Percentiles rank a stretch among this genome's conserved stretches.
These are phyloP conservation scores for Noctua fimbriata DNA, from an alignment of 2,888 invertebrate species.

Conservation along the genomic window DNA sequence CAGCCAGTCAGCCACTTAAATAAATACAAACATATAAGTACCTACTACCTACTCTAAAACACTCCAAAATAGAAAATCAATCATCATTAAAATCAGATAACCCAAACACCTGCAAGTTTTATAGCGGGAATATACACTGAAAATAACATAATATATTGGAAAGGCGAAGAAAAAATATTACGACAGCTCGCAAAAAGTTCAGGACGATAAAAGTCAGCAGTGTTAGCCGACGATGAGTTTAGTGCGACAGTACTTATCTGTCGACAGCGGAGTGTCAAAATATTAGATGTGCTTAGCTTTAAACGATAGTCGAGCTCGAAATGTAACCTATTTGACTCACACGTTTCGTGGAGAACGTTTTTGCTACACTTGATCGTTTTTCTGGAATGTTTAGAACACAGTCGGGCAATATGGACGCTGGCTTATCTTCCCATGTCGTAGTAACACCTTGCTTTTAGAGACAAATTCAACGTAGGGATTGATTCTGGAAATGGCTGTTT, in stretches of 20 bases:
- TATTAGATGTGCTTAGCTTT: slow-evolving; percentile 70
- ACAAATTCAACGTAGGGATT: neutral
- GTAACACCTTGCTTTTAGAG: neutral
- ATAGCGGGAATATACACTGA: slow-evolving; percentile 47
- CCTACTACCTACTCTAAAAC: slow-evolving; percentile 6
- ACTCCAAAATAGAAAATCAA: slow-evolving; percentile 56
- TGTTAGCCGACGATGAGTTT: slow-evolving; percentile 72
- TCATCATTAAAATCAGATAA: slow-evolving; percentile 57
- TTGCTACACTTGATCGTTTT: slow-evolving; percentile 40
- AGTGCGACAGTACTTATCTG: slow-evolving; percentile 76
- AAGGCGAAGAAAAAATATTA: slow-evolving; percentile 67
- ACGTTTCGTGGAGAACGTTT: slow-evolving; percentile 45
- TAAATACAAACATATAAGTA: slow-evolving; percentile 7
- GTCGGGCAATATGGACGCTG: neutral
- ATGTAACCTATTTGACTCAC: slow-evolving; percentile 50
- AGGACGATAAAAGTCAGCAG: slow-evolving; percentile 74
- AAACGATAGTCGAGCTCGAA: slow-evolving; percentile 48
- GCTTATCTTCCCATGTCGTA: neutral
- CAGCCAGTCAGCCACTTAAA: neutral
- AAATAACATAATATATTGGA: slow-evolving; percentile 60
- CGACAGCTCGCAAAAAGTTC: slow-evolving; percentile 68
- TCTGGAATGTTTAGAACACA: slow-evolving; percentile 23
- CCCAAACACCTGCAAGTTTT: slow-evolving; percentile 61
- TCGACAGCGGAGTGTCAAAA: slow-evolving; percentile 77
- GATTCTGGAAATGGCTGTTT: neutral